phyloP scores from a whole-genome alignment of 1,140 invertebrate species.

The Lordiphosa mommai region DNA sequence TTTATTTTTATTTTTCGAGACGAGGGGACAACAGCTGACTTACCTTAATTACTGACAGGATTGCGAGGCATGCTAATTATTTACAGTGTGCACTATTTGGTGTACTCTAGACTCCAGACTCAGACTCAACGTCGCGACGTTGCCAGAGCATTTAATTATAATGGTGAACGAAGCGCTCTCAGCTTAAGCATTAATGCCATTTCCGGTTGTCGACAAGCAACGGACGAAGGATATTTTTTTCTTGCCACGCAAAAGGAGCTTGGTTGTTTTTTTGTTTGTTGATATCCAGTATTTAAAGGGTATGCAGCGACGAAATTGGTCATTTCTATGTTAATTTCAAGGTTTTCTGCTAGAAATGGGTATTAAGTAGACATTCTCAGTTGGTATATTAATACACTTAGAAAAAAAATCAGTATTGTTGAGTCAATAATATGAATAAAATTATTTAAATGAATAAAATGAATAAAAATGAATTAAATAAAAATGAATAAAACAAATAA shows the following conservation, averaged over 20 bases:
- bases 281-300: background rate
- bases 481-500: no score
- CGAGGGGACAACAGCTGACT: slow-evolving; percentile 55
- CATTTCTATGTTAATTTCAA: no score
- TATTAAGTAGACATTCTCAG: no score
- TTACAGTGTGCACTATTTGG: slow-evolving; percentile 43
- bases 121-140: slow-evolving; percentile 1
- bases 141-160: slow-evolving; percentile 66
- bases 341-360: no score
- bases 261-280: background rate
- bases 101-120: background rate
- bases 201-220: slow-evolving; percentile 49
- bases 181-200: slow-evolving; percentile 65
- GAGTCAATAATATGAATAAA: no score
- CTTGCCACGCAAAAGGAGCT: background rate
- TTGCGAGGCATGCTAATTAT: slow-evolving; percentile 66
- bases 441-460: no score
- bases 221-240: slow-evolving; percentile 14
- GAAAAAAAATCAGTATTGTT: no score
- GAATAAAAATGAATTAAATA: no score
- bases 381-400: no score
- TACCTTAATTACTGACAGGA: slow-evolving; percentile 71
- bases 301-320: no score
- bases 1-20: background rate
- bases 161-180: slow-evolving; percentile 28